Base-by-base conservation (phyloP, 1,140 invertebrate genomes). In the Formica selysi region DNA sequence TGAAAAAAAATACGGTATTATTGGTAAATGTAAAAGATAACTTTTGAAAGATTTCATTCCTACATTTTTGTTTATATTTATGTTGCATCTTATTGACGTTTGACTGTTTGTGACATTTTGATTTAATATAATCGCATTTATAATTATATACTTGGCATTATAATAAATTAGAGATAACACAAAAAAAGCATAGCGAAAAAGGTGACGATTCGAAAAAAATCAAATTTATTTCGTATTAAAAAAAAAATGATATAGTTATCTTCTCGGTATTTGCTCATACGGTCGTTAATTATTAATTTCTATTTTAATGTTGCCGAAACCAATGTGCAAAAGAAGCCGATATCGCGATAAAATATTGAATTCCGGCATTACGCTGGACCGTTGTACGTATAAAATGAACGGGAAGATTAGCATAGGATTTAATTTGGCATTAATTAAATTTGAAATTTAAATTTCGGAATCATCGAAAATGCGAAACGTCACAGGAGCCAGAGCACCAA, bases 381-480 rank as follows among this genome's bases (percentile, higher is more conserved):
- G 11, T 59, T 73, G 13, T 29, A 57, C 19, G 67, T 32, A 59
- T 73, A 73, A 62, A 83, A 81, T n/a, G 67, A 59, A 74, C 29
- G 29, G 29, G 19, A n/a, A 32, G 41, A 85, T 85, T 65, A 85
- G 44, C 71, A 38, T 38, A 32, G 73, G 48, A 85, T 85, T 85
- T 78, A 85, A 85, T 76, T 85, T 44, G 59, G 51, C 68, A 57
- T 74, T 83, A 83, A 83, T 74, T 83, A 44, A 38, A 83, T 83
- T 83, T 83, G 68, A 83, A 83, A 83, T 83, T 73, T 54, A 83
- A 62, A 74, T 68, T 83, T 73, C 16, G 54, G 32, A 10, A 48
- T 83, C 79, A 57, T 59, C 6, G 79, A 44, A 83, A 83, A 83
- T 83, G 54, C 51, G 68, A 83, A 61, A 73, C 70, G 68, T 81